Conservation (phyloP, 37 sponge, comb jelly and placozoan species). For the Spongia lamella region DNA sequence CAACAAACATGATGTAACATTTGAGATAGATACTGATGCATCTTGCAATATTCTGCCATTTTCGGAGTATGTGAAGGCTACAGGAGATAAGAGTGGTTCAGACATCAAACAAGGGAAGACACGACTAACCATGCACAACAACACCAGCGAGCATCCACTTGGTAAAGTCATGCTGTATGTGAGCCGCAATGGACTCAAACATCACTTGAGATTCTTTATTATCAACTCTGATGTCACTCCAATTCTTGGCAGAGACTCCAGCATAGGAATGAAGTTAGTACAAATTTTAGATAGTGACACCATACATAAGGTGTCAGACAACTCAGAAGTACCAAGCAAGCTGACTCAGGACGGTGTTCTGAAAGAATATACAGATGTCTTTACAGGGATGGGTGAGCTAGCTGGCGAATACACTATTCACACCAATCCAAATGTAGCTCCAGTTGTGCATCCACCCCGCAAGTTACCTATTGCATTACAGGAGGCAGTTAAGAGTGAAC, state of each 20-base stretch:
- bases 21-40: too few relatives aligned
- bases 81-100: not conserved
- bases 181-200: conserved; percentile 4
- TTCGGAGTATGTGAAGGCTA: conserved; percentile 6
- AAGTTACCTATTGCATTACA: too few relatives aligned
- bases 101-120: not conserved
- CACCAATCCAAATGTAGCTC: too few relatives aligned
- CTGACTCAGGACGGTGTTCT: not conserved
- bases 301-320: too few relatives aligned
- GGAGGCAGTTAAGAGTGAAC: too few relatives aligned
- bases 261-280: conserved; percentile 16
- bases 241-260: conserved; percentile 1
- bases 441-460: too few relatives aligned
- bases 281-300: conserved; percentile 1
- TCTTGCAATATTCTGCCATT: conserved; percentile 10
- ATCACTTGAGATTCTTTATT: conserved; percentile 1
- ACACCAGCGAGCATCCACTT: not conserved
- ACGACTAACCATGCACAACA: conserved; percentile 6
- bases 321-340: too few relatives aligned
- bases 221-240: conserved; percentile 1
- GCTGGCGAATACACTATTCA: too few relatives aligned
- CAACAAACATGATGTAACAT: not conserved
- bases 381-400: conserved; percentile 17
- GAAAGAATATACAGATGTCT: conserved; percentile 11
- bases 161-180: not conserved